These are phyloP conservation scores for Montipora sp. DNA, from an alignment of 64 coral and sea anemone genomes.

Conservation along the genomic window DNA sequence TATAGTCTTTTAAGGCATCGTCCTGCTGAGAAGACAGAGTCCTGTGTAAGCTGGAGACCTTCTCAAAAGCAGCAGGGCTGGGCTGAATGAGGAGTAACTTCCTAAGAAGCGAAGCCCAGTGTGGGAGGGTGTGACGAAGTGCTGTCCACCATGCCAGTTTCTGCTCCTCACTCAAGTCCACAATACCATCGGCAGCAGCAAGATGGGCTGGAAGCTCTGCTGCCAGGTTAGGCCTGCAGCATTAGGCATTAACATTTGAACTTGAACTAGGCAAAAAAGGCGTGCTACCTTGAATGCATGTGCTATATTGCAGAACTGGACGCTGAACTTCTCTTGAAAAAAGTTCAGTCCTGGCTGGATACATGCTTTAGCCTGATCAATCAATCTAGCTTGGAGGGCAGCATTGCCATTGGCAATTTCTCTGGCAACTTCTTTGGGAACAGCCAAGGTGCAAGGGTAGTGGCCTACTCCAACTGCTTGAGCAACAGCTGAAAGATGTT, in stretches of 20 bases:
- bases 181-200: constrained; percentile 52
- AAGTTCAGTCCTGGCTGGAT: constrained; percentile 49
- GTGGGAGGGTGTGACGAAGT: constrained; percentile 39
- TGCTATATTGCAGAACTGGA: constrained; percentile 1
- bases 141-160: constrained; percentile 45
- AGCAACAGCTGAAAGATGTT: constrained; percentile 18
- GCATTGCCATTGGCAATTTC: constrained; percentile 44
- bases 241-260: constrained; percentile 1
- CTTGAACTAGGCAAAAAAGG: constrained; percentile 16
- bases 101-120: constrained; percentile 44
- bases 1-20: constrained; percentile 32
- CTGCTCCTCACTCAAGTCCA: background rate
- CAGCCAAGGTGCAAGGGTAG: constrained; percentile 32
- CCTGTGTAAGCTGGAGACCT: background rate
- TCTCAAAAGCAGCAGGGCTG: constrained; percentile 37
- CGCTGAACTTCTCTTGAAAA: constrained; percentile 24
- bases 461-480: constrained; percentile 59
- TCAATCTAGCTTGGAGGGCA: constrained; percentile 25
- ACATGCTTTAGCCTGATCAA: constrained; percentile 59
- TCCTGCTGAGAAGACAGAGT: background rate
- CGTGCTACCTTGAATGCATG: constrained; percentile 43
- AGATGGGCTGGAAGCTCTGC: constrained; percentile 43
- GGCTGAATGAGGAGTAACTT: constrained; percentile 49
- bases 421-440: background rate
- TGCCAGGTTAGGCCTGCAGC: constrained; percentile 20